Conservation (phyloP, 2,113 vertebrate species). For the Butastur rufipennis region DNA sequence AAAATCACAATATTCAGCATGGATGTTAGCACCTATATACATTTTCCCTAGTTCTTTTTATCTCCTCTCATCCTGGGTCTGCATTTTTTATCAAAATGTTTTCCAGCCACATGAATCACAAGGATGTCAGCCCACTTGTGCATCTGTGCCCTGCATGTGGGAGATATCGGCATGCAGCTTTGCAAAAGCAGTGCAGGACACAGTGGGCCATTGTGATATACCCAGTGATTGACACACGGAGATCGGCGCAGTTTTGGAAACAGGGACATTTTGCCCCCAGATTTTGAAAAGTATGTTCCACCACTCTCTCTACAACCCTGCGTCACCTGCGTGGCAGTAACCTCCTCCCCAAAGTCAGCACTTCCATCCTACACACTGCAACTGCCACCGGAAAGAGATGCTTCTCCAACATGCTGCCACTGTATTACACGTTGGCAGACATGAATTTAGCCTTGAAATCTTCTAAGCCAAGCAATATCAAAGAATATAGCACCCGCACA, state of each 20-base stretch:
- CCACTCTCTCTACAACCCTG: accelerated
- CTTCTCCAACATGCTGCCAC: background rate
- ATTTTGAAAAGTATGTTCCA: background rate
- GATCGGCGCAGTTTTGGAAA: background rate
- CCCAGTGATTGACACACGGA: accelerated
- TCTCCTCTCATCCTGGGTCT: background rate
- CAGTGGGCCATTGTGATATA: accelerated
- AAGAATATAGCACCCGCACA: background rate
- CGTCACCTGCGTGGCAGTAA: accelerated
- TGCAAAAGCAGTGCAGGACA: background rate
- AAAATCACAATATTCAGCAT: background rate
- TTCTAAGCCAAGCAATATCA: background rate
- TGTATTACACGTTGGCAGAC: accelerated
- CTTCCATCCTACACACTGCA: background rate
- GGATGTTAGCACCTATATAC: background rate
- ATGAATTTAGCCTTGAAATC: background rate
- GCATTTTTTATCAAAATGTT: background rate
- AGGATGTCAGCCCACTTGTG: accelerated
- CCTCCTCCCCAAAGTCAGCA: too few relatives aligned
- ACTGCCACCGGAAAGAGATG: background rate
- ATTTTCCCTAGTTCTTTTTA: background rate
- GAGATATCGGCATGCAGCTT: background rate
- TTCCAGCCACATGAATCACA: background rate
- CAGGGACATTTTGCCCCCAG: background rate
- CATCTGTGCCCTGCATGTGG: background rate